phyloP scores from a whole-genome alignment of 2,113 vertebrate species.

The Aspidoscelis tigris region DNA sequence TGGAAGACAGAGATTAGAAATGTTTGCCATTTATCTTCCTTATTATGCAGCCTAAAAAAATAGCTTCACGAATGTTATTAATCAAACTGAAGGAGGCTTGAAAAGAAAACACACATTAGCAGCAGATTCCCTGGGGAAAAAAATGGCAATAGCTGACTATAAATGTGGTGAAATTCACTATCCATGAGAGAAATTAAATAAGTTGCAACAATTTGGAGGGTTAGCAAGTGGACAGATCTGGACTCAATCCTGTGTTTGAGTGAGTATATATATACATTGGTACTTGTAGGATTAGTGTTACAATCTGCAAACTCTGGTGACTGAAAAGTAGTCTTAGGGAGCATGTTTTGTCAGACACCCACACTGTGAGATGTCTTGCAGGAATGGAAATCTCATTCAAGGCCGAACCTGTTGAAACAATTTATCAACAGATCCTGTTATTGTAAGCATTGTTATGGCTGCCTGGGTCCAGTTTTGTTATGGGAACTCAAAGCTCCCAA shows the following conservation, averaged over 20 bases:
- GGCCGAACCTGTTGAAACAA: too few species aligned
- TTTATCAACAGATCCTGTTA: too few species aligned
- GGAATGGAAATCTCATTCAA: too few species aligned
- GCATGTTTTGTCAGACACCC: too few species aligned
- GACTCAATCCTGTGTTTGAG: not conserved
- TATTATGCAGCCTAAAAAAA: slow-evolving; percentile 32
- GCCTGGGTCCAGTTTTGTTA: too few species aligned
- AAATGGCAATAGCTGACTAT: slow-evolving; percentile 49
- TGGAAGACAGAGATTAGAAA: slow-evolving; percentile 40
- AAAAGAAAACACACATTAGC: slow-evolving; percentile 64
- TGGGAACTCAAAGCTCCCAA: too few species aligned
- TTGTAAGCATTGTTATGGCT: too few species aligned
- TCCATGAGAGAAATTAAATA: slow-evolving; percentile 9
- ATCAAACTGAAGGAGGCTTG: slow-evolving; percentile 66
- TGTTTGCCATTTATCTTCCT: slow-evolving; percentile 47
- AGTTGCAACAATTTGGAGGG: slow-evolving; percentile 30
- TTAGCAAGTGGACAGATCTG: slow-evolving; percentile 29
- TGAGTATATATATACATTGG: too few species aligned
- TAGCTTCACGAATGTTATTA: slow-evolving; percentile 58
- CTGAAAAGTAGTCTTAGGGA: too few species aligned
- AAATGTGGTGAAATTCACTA: slow-evolving; percentile 36
- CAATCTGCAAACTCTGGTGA: too few species aligned
- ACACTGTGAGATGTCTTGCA: too few species aligned
- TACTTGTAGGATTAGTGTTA: too few species aligned
- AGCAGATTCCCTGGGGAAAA: slow-evolving; percentile 56